phyloP scores from a whole-genome alignment of 2,888 invertebrate species.

The Zootermopsis nevadensis region DNA sequence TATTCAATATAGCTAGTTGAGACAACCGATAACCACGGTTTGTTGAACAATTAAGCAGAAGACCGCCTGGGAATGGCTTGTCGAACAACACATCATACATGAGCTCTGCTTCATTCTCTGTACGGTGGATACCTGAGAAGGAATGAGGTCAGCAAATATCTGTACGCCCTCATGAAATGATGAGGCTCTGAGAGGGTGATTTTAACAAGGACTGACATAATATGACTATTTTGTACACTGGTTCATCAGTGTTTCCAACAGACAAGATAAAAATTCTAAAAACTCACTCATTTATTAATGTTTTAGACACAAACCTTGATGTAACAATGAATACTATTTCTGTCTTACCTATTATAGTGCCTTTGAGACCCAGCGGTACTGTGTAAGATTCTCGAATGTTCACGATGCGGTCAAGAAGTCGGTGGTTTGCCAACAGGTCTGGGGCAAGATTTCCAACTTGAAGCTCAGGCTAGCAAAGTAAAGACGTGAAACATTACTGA shows the following conservation, averaged over 20 bases:
- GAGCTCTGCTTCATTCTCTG: slow-evolving; percentile 64
- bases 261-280: too few species aligned
- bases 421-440: slow-evolving; percentile 74
- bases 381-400: slow-evolving; percentile 78
- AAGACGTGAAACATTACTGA: not conserved
- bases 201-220: too few species aligned
- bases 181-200: too few species aligned
- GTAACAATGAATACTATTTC: not conserved
- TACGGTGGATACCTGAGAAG: slow-evolving; percentile 63
- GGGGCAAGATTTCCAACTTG: slow-evolving; percentile 71
- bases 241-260: too few species aligned
- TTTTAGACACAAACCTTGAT: not conserved
- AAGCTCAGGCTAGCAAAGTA: slow-evolving; percentile 55
- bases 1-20: slow-evolving; percentile 69
- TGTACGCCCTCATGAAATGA: too few species aligned
- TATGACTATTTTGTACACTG: too few species aligned
- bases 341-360: slow-evolving; percentile 80
- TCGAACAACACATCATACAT: slow-evolving; percentile 88
- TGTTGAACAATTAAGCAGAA: slow-evolving; percentile 65
- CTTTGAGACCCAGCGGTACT: slow-evolving; percentile 84
- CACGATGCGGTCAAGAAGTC: slow-evolving; percentile 87
- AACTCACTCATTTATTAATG: too few species aligned
- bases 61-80: slow-evolving; percentile 76
- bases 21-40: slow-evolving; percentile 68
- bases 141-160: too few species aligned